phyloP scores from a whole-genome alignment of 1,140 invertebrate genomes.

The Calephelis nemesis region DNA sequence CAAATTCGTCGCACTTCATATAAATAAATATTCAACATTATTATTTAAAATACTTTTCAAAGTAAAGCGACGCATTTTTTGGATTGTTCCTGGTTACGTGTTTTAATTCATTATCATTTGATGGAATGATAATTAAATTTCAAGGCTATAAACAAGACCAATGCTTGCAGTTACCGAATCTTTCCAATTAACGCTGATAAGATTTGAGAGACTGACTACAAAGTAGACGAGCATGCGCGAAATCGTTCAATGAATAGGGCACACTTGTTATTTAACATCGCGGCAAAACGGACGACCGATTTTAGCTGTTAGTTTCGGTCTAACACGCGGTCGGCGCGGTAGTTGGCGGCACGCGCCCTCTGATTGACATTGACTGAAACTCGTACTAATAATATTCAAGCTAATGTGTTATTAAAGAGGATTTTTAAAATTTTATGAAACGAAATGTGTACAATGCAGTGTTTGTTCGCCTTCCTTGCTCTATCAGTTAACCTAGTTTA shows the following conservation, averaged over 20 bases:
- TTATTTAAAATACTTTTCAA: too few relatives aligned
- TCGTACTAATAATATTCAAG: slow-evolving; percentile 49
- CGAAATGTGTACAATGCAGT: slow-evolving; percentile 65
- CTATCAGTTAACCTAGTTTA: slow-evolving; percentile 47
- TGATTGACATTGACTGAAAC: slow-evolving; percentile 58
- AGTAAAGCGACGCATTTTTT: too few relatives aligned
- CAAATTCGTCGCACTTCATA: too few relatives aligned
- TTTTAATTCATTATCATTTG: slow-evolving; percentile 22
- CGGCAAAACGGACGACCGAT: slow-evolving; percentile 46
- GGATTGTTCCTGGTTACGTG: too few relatives aligned
- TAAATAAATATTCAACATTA: too few relatives aligned
- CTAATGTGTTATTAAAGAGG: slow-evolving; percentile 60
- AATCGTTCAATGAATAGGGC: slow-evolving; percentile 50
- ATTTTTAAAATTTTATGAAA: slow-evolving; percentile 56
- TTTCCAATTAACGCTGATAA: slow-evolving; percentile 35
- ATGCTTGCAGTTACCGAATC: slow-evolving; percentile 36
- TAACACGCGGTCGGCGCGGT: slow-evolving; percentile 54
- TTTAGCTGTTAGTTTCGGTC: slow-evolving; percentile 63
- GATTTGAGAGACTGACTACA: slow-evolving; percentile 20
- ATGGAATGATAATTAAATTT: slow-evolving; percentile 36
- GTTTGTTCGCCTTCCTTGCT: slow-evolving; percentile 48
- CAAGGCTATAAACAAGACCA: slow-evolving; percentile 33
- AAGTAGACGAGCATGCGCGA: slow-evolving; percentile 43
- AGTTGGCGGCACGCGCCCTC: slow-evolving; percentile 49
- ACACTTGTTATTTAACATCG: slow-evolving; percentile 51